Evolutionary conservation across 2,113 vertebrate species (phyloP), one percentile per base, ranked within the genome.

Genomic region (Sylvilagus bachmani): DNA sequence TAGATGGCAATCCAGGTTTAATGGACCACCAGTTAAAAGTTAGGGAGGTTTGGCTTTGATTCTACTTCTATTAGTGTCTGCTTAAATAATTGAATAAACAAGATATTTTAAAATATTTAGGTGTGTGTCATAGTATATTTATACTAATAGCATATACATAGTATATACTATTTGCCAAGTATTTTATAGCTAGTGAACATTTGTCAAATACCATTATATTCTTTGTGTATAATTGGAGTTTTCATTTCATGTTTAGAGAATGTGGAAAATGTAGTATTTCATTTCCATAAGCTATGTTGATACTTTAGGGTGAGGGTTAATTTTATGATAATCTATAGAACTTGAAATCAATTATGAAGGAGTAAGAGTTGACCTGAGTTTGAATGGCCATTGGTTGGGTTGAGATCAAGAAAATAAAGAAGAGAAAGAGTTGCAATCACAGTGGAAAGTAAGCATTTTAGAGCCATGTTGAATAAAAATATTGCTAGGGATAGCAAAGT

Each of bases 381-480:
- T 82, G 82, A 74, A 83, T 77, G 44, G 83, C 82, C 27, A 51
- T 51, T 82, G 33, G 73, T 38, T 81, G 36, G 31, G 31, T 78
- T 75, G 58, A 71, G 58, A 86, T 64, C 77, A 94, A 93, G 66
- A 58, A 91, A 86, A 96, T 79, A 92, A 96, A 88, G 77, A 91
- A 85, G 62, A 96, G 77, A 67, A 79, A 92, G 24, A 89, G 49
- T 88, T 80, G 79, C 67, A 88, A 90, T 86, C 90, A 51, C 11
- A 90, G 53, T 51, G 22, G 17, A 75, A 93, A 91, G 90, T 69
- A 70, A 90, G 25, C 25, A 93, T 90, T 93, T 94, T 93, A 51
- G 44, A 90, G 81, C 31, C 93, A 89, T 55, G 58, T 86, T 83
- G 81, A 96, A 92, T 96, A 92, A 94, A 96, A 96, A 82, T 82